Conservation (phyloP, 1,140 invertebrate species). For the Melitaea cinxia region DNA sequence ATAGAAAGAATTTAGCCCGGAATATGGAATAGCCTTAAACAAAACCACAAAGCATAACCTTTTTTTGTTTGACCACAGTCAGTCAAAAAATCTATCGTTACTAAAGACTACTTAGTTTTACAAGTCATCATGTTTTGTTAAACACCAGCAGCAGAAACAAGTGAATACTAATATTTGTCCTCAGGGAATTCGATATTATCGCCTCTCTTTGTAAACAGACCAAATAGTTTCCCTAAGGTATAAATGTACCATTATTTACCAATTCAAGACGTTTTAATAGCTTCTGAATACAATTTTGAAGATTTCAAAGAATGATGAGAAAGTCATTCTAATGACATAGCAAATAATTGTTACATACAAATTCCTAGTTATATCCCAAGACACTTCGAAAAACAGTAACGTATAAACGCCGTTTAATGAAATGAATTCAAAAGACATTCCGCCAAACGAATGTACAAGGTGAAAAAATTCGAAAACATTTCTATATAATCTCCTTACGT, state of each 20-base stretch:
- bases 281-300: neutral
- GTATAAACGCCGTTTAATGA: conserved; percentile 4
- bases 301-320: neutral
- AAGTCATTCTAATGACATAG: neutral
- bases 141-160: conserved; percentile 18
- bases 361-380: no score
- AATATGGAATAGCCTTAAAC: no score
- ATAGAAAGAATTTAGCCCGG: no score
- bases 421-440: neutral
- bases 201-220: neutral
- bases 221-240: neutral
- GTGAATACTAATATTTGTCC: conserved; percentile 11
- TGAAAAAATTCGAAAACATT: conserved; percentile 38
- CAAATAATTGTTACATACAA: no score
- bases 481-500: conserved; percentile 55
- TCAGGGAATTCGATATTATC: conserved; percentile 4
- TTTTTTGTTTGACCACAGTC: no score
- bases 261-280: neutral
- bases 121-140: conserved; percentile 4
- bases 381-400: no score
- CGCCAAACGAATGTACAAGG: conserved; percentile 12
- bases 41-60: no score
- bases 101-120: neutral
- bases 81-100: no score
- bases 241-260: neutral